phyloP scores from a whole-genome alignment of 2,113 vertebrate species.

The Hiodon tergisus region DNA sequence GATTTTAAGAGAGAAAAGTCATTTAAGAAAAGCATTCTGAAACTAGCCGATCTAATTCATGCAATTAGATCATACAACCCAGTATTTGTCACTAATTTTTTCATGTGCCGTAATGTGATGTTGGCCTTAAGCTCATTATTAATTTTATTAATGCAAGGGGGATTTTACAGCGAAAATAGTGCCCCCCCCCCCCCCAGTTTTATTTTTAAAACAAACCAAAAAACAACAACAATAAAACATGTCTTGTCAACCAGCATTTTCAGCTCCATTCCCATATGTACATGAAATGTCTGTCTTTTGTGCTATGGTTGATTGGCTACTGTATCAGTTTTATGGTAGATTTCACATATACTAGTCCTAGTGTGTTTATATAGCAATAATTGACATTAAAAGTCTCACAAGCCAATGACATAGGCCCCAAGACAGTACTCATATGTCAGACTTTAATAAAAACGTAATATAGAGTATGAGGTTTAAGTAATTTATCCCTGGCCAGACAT shows the following conservation, averaged over 20 bases:
- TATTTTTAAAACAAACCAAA: not conserved
- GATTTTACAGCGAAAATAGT: slow-evolving; percentile 22
- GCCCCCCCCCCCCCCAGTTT: slow-evolving; percentile 1
- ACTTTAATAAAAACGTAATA: no score
- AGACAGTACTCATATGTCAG: no score
- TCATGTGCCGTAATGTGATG: not conserved
- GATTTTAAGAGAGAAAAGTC: slow-evolving; percentile 50
- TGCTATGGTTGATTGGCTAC: not conserved
- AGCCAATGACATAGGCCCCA: not conserved
- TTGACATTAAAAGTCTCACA: slow-evolving; percentile 26
- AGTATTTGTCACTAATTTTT: not conserved
- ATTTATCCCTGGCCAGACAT: no score
- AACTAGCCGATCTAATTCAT: not conserved
- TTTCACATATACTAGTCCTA: slow-evolving; percentile 41
- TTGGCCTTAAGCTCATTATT: not conserved
- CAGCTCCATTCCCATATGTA: slow-evolving; percentile 16
- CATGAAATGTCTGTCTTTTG: slow-evolving; percentile 24
- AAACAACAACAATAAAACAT: not conserved
- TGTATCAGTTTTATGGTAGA: slow-evolving; percentile 28
- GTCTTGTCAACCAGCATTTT: slow-evolving; percentile 7
- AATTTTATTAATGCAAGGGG: slow-evolving; percentile 43
- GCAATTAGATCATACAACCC: not conserved
- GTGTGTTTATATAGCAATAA: slow-evolving; percentile 38
- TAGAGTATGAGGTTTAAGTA: no score
- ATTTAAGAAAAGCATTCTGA: slow-evolving; percentile 27